These are phyloP conservation scores for Leptoclinus maculatus DNA, from an alignment of 2,797 vertebrate species.

Conservation along the genomic window DNA sequence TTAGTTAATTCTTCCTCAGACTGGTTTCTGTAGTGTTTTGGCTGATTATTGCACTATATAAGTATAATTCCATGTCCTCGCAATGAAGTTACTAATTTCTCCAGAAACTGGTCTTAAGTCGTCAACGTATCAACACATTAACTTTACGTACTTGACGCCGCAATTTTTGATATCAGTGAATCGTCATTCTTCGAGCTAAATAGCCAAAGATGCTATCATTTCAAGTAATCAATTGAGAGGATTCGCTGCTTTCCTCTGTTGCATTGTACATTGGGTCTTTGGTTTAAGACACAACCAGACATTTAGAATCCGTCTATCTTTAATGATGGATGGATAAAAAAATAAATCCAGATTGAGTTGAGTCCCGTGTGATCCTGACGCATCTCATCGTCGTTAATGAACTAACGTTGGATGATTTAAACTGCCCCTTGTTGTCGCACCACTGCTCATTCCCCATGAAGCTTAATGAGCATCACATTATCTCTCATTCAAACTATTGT, in stretches of 20 bases:
- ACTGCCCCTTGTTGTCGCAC: not conserved
- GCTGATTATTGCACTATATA: not conserved
- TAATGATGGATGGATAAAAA: not conserved
- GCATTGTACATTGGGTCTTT: no score
- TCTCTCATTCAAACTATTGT: not conserved
- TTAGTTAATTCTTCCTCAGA: not conserved
- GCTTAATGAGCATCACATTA: not conserved
- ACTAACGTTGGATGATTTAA: not conserved
- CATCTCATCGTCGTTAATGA: not conserved
- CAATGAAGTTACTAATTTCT: not conserved
- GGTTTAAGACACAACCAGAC: not conserved
- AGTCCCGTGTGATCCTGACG: not conserved
- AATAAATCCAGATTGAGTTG: not conserved
- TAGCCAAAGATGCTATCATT: not conserved
- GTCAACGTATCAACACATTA: not conserved
- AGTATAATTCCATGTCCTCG: not conserved
- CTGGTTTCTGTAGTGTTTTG: not conserved
- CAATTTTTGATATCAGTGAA: no score
- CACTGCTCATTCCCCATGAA: not conserved
- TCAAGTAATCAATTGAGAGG: not conserved
- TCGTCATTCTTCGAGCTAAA: not conserved
- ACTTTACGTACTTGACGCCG: not conserved
- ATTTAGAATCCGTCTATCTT: not conserved
- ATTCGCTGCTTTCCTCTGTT: not conserved
- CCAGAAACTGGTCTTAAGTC: not conserved